A percentile compares a stretch with the other conserved stretches of the same genome.
Conservation (phyloP, 2,113 vertebrate species). For the Solea solea region DNA sequence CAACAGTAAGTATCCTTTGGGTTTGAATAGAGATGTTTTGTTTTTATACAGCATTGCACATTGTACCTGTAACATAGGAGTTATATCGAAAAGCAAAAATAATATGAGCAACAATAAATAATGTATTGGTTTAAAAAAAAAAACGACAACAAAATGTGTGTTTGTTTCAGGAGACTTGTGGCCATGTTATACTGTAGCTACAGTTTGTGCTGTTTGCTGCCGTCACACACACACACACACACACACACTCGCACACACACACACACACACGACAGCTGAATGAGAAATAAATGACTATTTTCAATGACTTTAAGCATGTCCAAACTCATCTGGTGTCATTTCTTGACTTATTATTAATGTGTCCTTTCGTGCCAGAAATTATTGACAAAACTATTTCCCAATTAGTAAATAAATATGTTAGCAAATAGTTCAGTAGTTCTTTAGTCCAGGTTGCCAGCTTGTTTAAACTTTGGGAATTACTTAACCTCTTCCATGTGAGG, state of each 20-base stretch:
- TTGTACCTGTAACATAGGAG: constrained; percentile 81
- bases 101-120: constrained; percentile 79
- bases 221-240: background rate
- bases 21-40: constrained; percentile 76
- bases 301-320: constrained; percentile 52
- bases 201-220: constrained; percentile 36
- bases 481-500: no score
- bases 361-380: background rate
- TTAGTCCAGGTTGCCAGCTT: no score
- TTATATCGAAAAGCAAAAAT: constrained; percentile 75
- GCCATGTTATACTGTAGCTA: constrained; percentile 27
- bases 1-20: constrained; percentile 75
- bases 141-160: constrained; percentile 19
- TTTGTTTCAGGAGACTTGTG: constrained; percentile 41
- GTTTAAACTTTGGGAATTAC: no score
- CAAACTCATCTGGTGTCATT: constrained; percentile 47
- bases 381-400: no score
- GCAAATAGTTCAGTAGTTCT: no score
- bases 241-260: no score
- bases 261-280: constrained; percentile 18
- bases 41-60: constrained; percentile 83
- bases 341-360: constrained; percentile 12
- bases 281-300: constrained; percentile 59
- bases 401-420: no score
- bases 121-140: constrained; percentile 76